Base-by-base conservation (phyloP, 2,888 invertebrate genomes). In the Andrena fulva region DNA sequence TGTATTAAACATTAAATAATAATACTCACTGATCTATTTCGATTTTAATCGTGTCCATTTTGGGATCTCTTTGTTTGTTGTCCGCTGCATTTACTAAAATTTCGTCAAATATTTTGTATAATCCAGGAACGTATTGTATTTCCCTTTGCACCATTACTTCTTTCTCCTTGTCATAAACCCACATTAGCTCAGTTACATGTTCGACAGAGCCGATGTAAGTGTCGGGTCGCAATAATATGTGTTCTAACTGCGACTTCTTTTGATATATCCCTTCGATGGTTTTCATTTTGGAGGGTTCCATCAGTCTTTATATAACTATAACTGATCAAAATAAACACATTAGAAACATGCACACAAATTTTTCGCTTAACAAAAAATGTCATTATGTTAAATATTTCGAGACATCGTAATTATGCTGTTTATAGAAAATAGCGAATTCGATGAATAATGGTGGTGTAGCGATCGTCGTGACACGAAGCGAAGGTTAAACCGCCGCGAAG, bases 41-140 rank as follows among this genome's bases (percentile, higher is more conserved):
- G 92, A 99, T 96, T 95, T 97, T 98, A 76, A 99, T 98, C 71
- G 96, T 96, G 91, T 97, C 97, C 99, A 99, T 99, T 81, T 95
- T 96, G 6, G 96, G 95, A 93, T 99, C 99, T 72, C 99, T 95
- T 93, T 99, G 99, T 93, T 99, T 99, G 93, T 99, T 99, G 93
- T 99, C 99, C 78, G 99, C 99, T 20, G 99, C 99, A 95, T 99
- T 99, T 0, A 99, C 99, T 87, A 99, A 95, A 90, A 99, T 99
- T 96, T 99, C 99, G 94, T 99, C 99, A 95, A 98, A 99, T 91
- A 99, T 99, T 95, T 99, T 99, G 95, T 99, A 99, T 62, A 99
- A 95, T 71, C 98, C 99, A 86, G 99, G 99, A 66, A 99, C 99
- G 95, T 96, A 99, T 60, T 97, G 97, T 67, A 99, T 96, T 91